Evolutionary conservation across 2,113 vertebrate species (phyloP).

Genomic region (Tylochromis polylepis): DNA sequence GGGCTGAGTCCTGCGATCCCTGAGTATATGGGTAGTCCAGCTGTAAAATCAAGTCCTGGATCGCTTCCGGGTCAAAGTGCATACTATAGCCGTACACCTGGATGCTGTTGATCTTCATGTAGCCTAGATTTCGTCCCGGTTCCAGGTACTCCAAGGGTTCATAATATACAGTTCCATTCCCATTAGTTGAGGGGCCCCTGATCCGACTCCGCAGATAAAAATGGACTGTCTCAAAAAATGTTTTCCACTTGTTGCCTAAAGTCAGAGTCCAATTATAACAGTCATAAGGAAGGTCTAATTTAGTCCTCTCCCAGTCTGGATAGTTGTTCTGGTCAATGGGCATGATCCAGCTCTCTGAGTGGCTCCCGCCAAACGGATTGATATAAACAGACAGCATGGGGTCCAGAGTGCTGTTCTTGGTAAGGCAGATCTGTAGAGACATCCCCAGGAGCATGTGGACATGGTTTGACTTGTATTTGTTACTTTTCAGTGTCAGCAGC

Average conservation of each 20-base stretch:
- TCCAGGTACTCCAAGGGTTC: slow-evolving; percentile 79
- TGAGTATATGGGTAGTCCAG: slow-evolving; percentile 80
- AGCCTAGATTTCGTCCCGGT: slow-evolving; percentile 72
- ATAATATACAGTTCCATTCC: slow-evolving; percentile 70
- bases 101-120: slow-evolving; percentile 82
- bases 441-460: slow-evolving; percentile 81
- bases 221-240: slow-evolving; percentile 82
- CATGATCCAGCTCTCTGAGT: slow-evolving; percentile 83
- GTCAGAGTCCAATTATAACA: slow-evolving; percentile 81
- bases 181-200: slow-evolving; percentile 54
- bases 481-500: slow-evolving; percentile 80
- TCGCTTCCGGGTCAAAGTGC: slow-evolving; percentile 82
- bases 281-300: slow-evolving; percentile 76
- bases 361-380: slow-evolving; percentile 80
- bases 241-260: slow-evolving; percentile 82
- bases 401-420: slow-evolving; percentile 80
- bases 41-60: slow-evolving; percentile 81
- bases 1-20: slow-evolving; percentile 78
- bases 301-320: slow-evolving; percentile 82
- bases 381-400: slow-evolving; percentile 78
- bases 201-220: slow-evolving; percentile 79
- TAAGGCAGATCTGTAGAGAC: slow-evolving; percentile 81
- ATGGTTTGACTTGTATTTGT: slow-evolving; percentile 80
- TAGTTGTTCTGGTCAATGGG: slow-evolving; percentile 77
- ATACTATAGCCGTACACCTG: slow-evolving; percentile 81